Evolutionary conservation across 2,113 vertebrate species (phyloP), one percentile per base, ranked within the genome.

Genomic region (Mastomys coucha): DNA sequence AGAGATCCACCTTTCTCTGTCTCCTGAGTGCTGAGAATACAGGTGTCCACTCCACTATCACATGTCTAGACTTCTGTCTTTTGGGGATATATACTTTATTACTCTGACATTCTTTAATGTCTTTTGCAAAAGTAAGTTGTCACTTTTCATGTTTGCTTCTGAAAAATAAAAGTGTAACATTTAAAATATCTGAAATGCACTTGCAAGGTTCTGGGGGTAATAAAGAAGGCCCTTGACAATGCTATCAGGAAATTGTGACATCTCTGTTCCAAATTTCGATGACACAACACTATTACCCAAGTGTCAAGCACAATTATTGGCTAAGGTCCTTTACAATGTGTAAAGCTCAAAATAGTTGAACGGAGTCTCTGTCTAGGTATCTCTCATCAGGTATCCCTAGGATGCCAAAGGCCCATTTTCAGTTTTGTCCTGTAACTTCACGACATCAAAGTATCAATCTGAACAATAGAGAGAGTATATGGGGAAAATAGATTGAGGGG

Each of bases 111-210:
- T 84, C 65, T 86, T 91, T 36, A 81, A 70, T 88, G 49, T 76
- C 60, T 96, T 97, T 95, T 78, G 88, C 36, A 93, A 89, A 94
- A 91, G 22, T 92, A 96, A 86, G 72, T 95, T 93, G 73, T 51
- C 91, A 87, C 86, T 91, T 97, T 87, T 93, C 91, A 19, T 93
- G 95, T 97, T 96, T 3, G 0, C 89, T 96, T 97, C 77, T 91
- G 89, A 81, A 91, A 96, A 97, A 95, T 95, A 95, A 95, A 96
- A 92, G 9, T 45, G 73, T 95, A 53, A 77, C 60, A 80, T 56
- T 94, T 75, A 95, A 87, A 87, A 67, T 67, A 42, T 67, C 73
- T 49, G 3, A 88, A 78, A 89, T 78, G 13, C 22, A 87, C 33
- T 63, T 84, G 69, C 42, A 88, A 84, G 16, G 8, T 94, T 12